These are phyloP conservation scores for Myopa testacea DNA, from an alignment of 2,888 invertebrate species.

Conservation along the genomic window DNA sequence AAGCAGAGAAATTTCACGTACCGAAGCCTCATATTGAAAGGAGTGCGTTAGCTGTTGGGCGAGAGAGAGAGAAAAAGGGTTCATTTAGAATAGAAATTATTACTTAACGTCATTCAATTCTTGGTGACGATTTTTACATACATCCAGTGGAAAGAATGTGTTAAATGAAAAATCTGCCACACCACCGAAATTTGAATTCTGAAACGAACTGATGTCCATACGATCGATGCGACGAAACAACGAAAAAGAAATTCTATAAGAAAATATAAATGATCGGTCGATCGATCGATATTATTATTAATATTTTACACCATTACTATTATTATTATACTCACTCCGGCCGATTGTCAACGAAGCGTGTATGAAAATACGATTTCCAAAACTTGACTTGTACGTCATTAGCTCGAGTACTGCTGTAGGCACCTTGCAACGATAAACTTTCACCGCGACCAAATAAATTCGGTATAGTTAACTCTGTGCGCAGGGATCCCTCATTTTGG, in stretches of 20 bases:
- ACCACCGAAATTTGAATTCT: conserved; percentile 82
- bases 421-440: conserved; percentile 82
- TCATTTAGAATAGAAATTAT: background rate
- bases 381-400: conserved; percentile 84
- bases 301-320: background rate
- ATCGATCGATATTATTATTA: no score
- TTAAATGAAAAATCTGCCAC: conserved; percentile 80
- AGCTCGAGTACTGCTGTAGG: conserved; percentile 84
- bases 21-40: conserved; percentile 88
- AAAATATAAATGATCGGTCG: background rate
- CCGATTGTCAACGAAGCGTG: conserved; percentile 70
- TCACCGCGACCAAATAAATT: conserved; percentile 92
- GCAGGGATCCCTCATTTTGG: conserved; percentile 89
- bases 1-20: conserved; percentile 82
- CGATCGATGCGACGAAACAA: conserved; percentile 76
- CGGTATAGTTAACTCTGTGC: conserved; percentile 77
- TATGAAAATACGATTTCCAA: conserved; percentile 85
- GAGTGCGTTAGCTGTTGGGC: conserved; percentile 80
- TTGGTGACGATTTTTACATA: conserved; percentile 55
- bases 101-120: background rate
- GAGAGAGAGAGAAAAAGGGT: conserved; percentile 3
- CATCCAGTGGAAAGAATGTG: conserved; percentile 70
- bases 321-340: conserved; percentile 74
- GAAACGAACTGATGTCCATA: conserved; percentile 74
- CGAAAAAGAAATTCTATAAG: conserved; percentile 76